phyloP scores from a whole-genome alignment of 2,797 vertebrate species.

The Furcifer pardalis region DNA sequence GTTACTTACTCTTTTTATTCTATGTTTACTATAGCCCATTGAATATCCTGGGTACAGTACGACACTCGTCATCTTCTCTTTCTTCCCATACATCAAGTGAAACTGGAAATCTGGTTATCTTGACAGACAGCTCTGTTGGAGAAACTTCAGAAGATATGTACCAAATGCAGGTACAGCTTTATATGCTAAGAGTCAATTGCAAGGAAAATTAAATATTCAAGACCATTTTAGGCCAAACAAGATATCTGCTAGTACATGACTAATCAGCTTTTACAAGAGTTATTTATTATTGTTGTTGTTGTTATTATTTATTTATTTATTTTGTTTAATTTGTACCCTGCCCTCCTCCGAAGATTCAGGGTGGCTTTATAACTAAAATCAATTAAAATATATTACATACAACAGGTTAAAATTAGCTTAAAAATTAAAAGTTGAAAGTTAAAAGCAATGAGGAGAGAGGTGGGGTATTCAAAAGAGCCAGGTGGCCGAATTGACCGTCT shows the following conservation, averaged over 20 bases:
- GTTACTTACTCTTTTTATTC: constrained; percentile 4
- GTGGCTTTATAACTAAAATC: too few species aligned
- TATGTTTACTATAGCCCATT: constrained; percentile 83
- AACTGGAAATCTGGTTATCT: constrained; percentile 92
- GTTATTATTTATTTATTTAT: too few species aligned
- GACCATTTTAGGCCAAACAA: not conserved
- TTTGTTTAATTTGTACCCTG: too few species aligned
- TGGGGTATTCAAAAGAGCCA: too few species aligned
- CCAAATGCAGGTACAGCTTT: constrained; percentile 90
- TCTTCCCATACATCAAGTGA: constrained; percentile 97
- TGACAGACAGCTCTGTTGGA: constrained; percentile 89
- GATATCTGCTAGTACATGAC: not conserved
- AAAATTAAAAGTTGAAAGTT: too few species aligned
- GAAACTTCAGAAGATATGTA: constrained; percentile 93
- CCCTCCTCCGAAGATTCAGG: too few species aligned
- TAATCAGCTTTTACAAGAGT: too few species aligned
- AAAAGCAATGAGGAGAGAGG: too few species aligned
- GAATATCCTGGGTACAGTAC: constrained; percentile 91
- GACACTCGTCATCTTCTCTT: constrained; percentile 95
- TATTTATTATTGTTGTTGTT: too few species aligned
- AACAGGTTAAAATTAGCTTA: too few species aligned
- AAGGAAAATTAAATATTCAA: not conserved
- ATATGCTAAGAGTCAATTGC: not conserved
- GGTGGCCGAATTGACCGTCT: too few species aligned
- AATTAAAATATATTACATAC: too few species aligned